Base-by-base conservation (phyloP, 2,888 invertebrate species). In the Philhelius pedissequus region DNA sequence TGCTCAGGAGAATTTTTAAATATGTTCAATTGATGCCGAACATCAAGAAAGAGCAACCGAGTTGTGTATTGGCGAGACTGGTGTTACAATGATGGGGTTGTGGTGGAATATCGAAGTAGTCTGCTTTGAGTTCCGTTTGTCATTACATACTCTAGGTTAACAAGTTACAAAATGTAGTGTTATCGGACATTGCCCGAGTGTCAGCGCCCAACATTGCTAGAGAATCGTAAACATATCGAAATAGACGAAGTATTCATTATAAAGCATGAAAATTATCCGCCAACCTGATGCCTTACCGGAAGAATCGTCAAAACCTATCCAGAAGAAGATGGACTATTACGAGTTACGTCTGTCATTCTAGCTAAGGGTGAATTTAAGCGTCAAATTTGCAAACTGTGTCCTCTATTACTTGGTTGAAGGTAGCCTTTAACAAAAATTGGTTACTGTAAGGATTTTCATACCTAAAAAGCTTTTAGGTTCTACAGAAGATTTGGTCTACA, bases 211-310 rank as follows among this genome's bases (percentile, higher is more conserved):
- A n/a, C n/a, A n/a, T n/a, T n/a, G n/a, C n/a, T n/a, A n/a, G n/a
- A 40, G 0, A 40, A 40, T 2, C 15, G n/a, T n/a, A 40, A 40
- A 40, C 2, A 2, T n/a, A n/a, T 40, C 3, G 15, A 40, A n/a
- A 40, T 40, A 13, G 40, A 40, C 13, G 40, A 40, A 4, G n/a
- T 40, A 13, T n/a, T 40, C 40, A 13, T 40, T 3, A n/a, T 40
- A 11, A 40, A 40, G 40, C n/a, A 40, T 13, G 40, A 40, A 40
- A 40, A 40, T 30, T 35, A 48, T 6, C 48, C 54, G 8, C 15
- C 78, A 15, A 75, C 60, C 11, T 25, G 20, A 2, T 83, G 82
- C 79, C 64, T 25, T 9, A 70, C 45, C 4, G 82, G 82, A 1
- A 69, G 48, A 25, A 25, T 83, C 0, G 32, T 32, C 2, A 66